These are phyloP conservation scores for Lepus oiostolus DNA, from an alignment of 2,797 vertebrate species.

Conservation along the genomic window DNA sequence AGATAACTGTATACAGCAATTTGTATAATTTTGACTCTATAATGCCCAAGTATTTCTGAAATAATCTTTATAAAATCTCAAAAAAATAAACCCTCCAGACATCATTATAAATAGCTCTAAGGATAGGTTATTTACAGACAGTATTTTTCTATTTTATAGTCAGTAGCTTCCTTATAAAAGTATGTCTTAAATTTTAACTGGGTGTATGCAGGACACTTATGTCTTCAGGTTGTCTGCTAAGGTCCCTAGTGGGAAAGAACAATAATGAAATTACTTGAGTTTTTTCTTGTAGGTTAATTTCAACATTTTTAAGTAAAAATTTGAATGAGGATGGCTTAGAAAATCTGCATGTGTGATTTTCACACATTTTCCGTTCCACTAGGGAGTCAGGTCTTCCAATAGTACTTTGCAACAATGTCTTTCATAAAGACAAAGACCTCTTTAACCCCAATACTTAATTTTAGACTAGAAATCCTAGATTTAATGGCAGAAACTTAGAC, in stretches of 20 bases:
- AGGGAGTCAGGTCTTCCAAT: conserved; percentile 25
- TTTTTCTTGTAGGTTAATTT: conserved; percentile 1
- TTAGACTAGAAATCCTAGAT: conserved; percentile 50
- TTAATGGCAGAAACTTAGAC: conserved; percentile 28
- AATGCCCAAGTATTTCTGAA: not conserved
- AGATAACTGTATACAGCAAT: not conserved
- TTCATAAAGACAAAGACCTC: conserved; percentile 49
- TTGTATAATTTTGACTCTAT: not conserved
- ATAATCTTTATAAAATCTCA: not conserved
- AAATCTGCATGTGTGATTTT: conserved; percentile 35
- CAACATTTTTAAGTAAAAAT: conserved; percentile 39
- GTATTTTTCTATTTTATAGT: conserved; percentile 30
- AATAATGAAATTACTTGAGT: conserved; percentile 45
- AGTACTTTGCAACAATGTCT: not conserved
- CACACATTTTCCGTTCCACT: conserved; percentile 17
- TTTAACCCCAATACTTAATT: conserved; percentile 52
- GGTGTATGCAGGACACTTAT: conserved; percentile 59
- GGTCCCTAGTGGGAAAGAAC: conserved; percentile 44
- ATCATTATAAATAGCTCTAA: conserved; percentile 25
- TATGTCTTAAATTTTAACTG: conserved; percentile 69
- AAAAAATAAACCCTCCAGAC: conserved; percentile 1
- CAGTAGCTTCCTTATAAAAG: not conserved
- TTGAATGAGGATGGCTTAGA: conserved; percentile 23
- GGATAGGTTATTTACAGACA: not conserved
- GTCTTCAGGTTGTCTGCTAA: conserved; percentile 4